Conservation (phyloP, 2,888 invertebrate species). For the Brachypterus glaber region DNA sequence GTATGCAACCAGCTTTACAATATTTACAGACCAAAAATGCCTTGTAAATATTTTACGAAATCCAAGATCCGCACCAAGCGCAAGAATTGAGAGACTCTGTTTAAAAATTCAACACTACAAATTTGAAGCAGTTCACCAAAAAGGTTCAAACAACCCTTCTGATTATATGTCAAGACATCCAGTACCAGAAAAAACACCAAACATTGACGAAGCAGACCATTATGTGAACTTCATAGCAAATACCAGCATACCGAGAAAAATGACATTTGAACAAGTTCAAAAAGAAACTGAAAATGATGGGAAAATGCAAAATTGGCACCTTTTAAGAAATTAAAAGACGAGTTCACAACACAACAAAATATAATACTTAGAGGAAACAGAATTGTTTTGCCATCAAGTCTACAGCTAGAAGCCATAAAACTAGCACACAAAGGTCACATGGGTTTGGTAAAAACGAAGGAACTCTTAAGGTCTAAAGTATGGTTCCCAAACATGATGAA, state of each 20-base stretch:
- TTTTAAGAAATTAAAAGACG: conserved; percentile 7
- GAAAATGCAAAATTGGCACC: conserved; percentile 3
- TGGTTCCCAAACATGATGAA: conserved; percentile 16
- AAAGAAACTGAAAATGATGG: conserved; percentile 5
- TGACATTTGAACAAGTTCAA: conserved; percentile 4
- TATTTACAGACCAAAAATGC: conserved; percentile 11
- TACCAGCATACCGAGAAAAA: conserved; percentile 2
- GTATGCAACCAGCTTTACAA: conserved; percentile 5
- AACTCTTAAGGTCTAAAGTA: conserved; percentile 16
- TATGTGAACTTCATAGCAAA: conserved; percentile 4
- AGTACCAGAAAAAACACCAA: not conserved
- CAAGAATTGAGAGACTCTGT: conserved; percentile 9
- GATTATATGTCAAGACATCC: conserved; percentile 10
- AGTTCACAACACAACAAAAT: conserved; percentile 5
- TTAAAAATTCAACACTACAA: conserved; percentile 7
- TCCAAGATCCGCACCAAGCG: conserved; percentile 8
- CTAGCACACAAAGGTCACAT: conserved; percentile 17
- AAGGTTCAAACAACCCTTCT: conserved; percentile 6
- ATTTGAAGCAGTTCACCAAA: conserved; percentile 5
- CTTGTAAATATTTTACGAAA: conserved; percentile 6
- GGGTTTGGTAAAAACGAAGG: conserved; percentile 15
- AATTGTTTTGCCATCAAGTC: conserved; percentile 4
- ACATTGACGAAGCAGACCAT: not conserved
- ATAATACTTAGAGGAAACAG: conserved; percentile 9
- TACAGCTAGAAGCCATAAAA: conserved; percentile 10